Evolutionary conservation across 2,888 invertebrate genomes (phyloP), one percentile per base, ranked within the genome.

Genomic region (Philereme vetulata): DNA sequence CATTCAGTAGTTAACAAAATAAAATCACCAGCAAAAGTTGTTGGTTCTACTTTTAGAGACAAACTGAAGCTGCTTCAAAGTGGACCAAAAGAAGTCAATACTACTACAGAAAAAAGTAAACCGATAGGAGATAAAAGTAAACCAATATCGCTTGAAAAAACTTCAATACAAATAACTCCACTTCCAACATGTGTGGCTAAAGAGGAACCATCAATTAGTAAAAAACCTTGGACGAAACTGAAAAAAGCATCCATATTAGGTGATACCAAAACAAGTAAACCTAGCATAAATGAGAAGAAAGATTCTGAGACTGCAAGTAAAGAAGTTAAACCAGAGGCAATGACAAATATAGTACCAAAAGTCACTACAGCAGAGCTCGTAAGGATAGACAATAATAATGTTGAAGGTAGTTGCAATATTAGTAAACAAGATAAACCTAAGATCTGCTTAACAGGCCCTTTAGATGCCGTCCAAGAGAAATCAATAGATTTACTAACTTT

Each of bases 191-290:
- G 75, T 35, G 90, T 87, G 71, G 70, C 35, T 35, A 84, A 82
- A 72, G 88, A 88, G 50, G 88, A 89, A 48, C 70, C 81, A 8
- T 93, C 36, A 45, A 32, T 53, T 38, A 52, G 44, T 48, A 95
- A 94, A 75, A 95, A 94, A 72, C 95, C 95, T 1, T 97, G 96
- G 96, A 94, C 93, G 9, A 96, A 96, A 88, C 87, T 97, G 46
- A 96, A 96, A 81, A 94, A 96, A 79, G 96, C 96, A 9, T 91
- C 94, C 42, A 94, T 94, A 67, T 85, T 94, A 72, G 92, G 93
- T 43, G 94, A 92, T 56, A 80, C 91, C 36, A 92, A 91, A 78
- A 87, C 82, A 72, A 88, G 81, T 69, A 87, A 85, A 76, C 77
- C 84, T 71, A 86, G 83, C 70, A 11, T 78, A 76, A 89, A 90